Percentiles rank a stretch among this genome's conserved stretches.
Evolutionary conservation across 2,888 invertebrate species (phyloP).

Genomic region (Nomada ruficornis): DNA sequence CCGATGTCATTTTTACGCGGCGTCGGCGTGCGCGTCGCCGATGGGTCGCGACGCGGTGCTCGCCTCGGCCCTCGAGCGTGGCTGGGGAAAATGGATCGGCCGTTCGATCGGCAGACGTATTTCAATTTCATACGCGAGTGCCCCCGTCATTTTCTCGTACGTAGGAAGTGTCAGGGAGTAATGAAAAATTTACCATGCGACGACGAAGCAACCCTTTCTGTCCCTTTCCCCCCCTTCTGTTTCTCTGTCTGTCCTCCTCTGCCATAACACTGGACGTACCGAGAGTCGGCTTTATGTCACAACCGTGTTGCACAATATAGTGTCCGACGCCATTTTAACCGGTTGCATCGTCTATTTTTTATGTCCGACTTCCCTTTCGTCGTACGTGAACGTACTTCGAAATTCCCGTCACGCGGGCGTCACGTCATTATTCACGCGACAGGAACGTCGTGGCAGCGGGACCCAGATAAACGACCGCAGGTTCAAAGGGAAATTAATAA

Average conservation of each 20-base stretch:
- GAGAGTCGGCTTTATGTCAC: conserved; percentile 40
- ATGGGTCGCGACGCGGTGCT: conserved; percentile 30
- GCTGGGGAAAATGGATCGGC: conserved; percentile 70
- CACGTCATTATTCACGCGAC: conserved; percentile 40
- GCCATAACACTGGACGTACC: conserved; percentile 19
- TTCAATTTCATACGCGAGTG: conserved; percentile 80
- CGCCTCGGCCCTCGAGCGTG: conserved; percentile 34
- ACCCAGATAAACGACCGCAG: conserved; percentile 19
- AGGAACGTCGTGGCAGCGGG: background rate
- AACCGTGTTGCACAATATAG: conserved; percentile 25
- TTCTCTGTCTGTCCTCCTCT: background rate
- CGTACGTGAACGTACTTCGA: background rate
- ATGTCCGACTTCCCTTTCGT: background rate
- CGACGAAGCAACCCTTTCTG: conserved; percentile 31
- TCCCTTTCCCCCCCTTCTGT: background rate
- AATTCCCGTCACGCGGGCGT: conserved; percentile 32
- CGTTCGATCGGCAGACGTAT: conserved; percentile 76
- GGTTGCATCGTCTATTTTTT: conserved; percentile 26
- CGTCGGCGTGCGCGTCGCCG: conserved; percentile 16
- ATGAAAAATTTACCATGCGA: conserved; percentile 79
- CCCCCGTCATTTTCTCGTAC: conserved; percentile 75
- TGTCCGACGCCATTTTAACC: conserved; percentile 38
- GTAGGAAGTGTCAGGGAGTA: conserved; percentile 75
- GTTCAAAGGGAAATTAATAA: conserved; percentile 49
- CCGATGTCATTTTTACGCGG: conserved; percentile 65